Evolutionary conservation across 2,888 invertebrate species (phyloP), one percentile per base, ranked within the genome.

Genomic region (Plebejus anna): DNA sequence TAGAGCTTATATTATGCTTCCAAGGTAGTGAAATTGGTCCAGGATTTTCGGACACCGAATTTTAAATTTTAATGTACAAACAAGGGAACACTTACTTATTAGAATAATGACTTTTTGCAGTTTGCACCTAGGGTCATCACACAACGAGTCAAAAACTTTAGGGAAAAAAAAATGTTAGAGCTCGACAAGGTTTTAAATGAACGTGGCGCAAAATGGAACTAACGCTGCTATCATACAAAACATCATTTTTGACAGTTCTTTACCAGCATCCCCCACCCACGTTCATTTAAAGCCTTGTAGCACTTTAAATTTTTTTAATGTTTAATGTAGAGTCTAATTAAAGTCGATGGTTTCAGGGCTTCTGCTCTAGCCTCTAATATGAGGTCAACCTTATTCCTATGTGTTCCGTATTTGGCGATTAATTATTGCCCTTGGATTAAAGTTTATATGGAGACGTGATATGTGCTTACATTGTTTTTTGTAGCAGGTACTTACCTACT

Each of bases 331-430:
- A 38, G 70, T 42, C 42, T 71, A 22, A 42, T 71, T 9, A n/a
- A 7, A 22, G 11, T 22, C 22, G 22, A 22, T 47, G 72, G 4
- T 47, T 47, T 42, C 28, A 72, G 22, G 51, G 22, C 22, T 13
- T 61, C 66, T 66, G 66, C 55, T 73, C 13, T 28, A 73, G 73
- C 73, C 73, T 73, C 55, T 28, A 47, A 13, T 73, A 16, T 73
- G 73, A 73, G 55, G 73, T 55, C 73, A 73, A 32, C 73, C 32
- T 73, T 73, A 73, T 51, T 73, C 28, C 51, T 51, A 22, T 42
- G 72, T 72, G 72, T 47, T 51, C 73, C 73, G 73, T 73, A 73
- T 73, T 73, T 32, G 73, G 73, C 16, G 13, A 73, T 73, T 73
- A 73, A 55, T 73, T 28, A 73, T 66, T 66, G 28, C 42, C 72